Conservation (phyloP, 1,140 invertebrate genomes). For the Ips nitidus region DNA sequence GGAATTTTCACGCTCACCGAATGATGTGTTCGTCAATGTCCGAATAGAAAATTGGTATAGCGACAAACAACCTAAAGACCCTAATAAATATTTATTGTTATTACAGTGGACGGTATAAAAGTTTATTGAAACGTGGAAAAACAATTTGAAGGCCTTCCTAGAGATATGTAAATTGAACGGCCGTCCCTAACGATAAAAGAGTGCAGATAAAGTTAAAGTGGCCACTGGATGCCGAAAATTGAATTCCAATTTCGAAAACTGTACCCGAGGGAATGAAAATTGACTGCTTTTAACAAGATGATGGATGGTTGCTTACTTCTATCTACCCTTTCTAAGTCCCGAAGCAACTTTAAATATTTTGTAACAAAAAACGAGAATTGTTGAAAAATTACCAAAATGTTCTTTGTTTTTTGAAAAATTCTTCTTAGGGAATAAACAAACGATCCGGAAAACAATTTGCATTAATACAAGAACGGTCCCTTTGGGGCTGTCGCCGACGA, state of each 20-base stretch:
- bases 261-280: constrained; percentile 6
- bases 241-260: constrained; percentile 15
- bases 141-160: constrained; percentile 14
- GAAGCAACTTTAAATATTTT: too few relatives aligned
- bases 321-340: too few relatives aligned
- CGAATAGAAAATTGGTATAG: not conserved
- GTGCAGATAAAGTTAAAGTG: constrained; percentile 19
- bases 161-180: constrained; percentile 21
- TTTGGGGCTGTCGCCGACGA: constrained; percentile 36
- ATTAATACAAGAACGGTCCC: constrained; percentile 35
- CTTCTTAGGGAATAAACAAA: not conserved
- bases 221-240: constrained; percentile 12
- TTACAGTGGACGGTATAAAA: not conserved
- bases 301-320: too few relatives aligned
- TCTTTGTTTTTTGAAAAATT: too few relatives aligned
- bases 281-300: not conserved
- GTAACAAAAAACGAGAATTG: too few relatives aligned
- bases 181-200: constrained; percentile 10
- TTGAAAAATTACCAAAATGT: too few relatives aligned
- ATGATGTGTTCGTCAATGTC: not conserved
- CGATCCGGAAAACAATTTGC: constrained; percentile 39
- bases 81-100: constrained; percentile 23
- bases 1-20: not conserved
- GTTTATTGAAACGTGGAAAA: constrained; percentile 21
- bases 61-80: constrained; percentile 8